Conservation (phyloP, 1,140 invertebrate species). For the Atopsyche davidsoni region DNA sequence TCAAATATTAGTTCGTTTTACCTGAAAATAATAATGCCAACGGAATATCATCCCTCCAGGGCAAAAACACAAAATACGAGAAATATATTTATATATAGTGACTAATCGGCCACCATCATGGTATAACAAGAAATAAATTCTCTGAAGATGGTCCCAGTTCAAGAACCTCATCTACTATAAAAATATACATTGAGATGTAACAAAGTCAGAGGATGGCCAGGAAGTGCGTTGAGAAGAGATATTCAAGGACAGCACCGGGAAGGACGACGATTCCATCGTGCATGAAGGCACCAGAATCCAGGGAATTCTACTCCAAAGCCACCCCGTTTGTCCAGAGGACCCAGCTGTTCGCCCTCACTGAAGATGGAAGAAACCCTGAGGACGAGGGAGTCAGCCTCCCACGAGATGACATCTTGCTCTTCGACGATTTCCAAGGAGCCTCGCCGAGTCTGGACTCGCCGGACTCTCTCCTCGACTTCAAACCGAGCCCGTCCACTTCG, state of each 20-base stretch:
- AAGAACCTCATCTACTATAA: too few species aligned
- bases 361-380: not conserved
- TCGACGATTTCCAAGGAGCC: too few species aligned
- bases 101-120: too few species aligned
- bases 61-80: too few species aligned
- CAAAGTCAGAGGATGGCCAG: conserved; percentile 45
- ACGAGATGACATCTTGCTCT: too few species aligned
- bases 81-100: too few species aligned
- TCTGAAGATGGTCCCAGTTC: too few species aligned
- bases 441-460: conserved; percentile 16
- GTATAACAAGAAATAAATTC: too few species aligned
- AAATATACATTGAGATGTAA: too few species aligned
- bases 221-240: conserved; percentile 48
- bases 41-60: too few species aligned
- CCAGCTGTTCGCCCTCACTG: conserved; percentile 41
- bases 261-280: conserved; percentile 42
- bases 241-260: conserved; percentile 41
- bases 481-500: conserved; percentile 5
- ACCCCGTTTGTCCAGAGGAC: conserved; percentile 48
- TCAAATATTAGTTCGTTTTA: too few species aligned
- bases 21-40: too few species aligned
- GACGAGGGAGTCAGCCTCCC: conserved; percentile 4
- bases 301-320: conserved; percentile 47
- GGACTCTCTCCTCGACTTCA: conserved; percentile 21
- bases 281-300: conserved; percentile 43